These are phyloP conservation scores for Lapara coniferarum DNA, from an alignment of 2,888 invertebrate genomes.

Conservation along the genomic window DNA sequence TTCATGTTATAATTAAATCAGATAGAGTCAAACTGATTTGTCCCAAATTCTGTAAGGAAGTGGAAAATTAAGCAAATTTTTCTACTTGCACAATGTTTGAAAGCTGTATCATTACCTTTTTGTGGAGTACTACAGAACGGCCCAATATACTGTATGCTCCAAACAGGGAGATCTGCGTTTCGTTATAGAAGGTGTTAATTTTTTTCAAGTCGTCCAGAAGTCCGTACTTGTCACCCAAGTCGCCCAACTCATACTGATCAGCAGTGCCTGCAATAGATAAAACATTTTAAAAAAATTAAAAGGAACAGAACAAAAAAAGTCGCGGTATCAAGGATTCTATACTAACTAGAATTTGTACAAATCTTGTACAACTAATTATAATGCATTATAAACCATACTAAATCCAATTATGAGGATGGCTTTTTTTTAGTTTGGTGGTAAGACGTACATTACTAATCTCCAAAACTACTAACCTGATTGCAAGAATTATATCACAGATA, in stretches of 20 bases:
- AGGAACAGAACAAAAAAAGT: not conserved
- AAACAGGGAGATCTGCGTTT: constrained; percentile 91
- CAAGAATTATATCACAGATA: not conserved
- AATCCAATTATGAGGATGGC: too few species aligned
- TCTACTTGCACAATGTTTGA: not conserved
- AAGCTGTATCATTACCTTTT: constrained; percentile 73
- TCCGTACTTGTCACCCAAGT: constrained; percentile 94
- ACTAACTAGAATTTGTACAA: too few species aligned
- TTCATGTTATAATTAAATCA: too few species aligned
- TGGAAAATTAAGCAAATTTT: not conserved
- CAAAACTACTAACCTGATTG: too few species aligned
- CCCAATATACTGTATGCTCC: constrained; percentile 92
- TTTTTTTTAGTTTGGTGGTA: too few species aligned
- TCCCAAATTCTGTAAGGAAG: too few species aligned
- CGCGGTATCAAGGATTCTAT: too few species aligned
- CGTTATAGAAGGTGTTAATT: constrained; percentile 86
- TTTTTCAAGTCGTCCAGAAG: constrained; percentile 86
- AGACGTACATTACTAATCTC: too few species aligned
- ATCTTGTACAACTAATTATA: too few species aligned
- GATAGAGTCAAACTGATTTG: not conserved
- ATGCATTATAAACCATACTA: too few species aligned
- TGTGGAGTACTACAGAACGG: constrained; percentile 93
- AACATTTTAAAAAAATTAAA: not conserved
- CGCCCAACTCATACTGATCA: constrained; percentile 94
- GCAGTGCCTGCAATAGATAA: constrained; percentile 84